Evolutionary conservation across 2,797 vertebrate genomes (phyloP).

Genomic region (Sebastes aleutianus): DNA sequence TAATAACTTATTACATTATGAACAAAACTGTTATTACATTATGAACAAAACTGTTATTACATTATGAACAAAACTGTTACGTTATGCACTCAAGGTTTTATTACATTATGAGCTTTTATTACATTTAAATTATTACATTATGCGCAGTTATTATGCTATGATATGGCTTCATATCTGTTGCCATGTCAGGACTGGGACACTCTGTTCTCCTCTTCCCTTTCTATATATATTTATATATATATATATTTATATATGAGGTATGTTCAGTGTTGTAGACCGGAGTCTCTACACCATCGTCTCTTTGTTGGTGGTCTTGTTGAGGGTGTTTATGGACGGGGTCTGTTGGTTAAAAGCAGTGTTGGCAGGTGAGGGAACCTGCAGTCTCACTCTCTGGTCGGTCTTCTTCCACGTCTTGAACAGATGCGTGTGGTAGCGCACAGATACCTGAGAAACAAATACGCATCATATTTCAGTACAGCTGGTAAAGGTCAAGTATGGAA

Average conservation of each 20-base stretch:
- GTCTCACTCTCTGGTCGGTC: constrained; percentile 68
- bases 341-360: constrained; percentile 14
- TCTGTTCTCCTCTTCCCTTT: background rate
- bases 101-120: too few species aligned
- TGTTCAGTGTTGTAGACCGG: background rate
- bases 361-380: constrained; percentile 52
- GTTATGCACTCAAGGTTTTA: too few species aligned
- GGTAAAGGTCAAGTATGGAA: background rate
- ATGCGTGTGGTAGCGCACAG: constrained; percentile 74
- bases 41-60: too few species aligned
- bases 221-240: too few species aligned
- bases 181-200: background rate
- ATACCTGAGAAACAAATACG: constrained; percentile 59
- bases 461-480: background rate
- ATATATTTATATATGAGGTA: background rate
- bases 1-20: too few species aligned
- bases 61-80: too few species aligned
- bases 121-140: too few species aligned
- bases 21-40: too few species aligned
- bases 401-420: constrained; percentile 71
- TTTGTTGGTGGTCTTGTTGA: constrained; percentile 63
- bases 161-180: too few species aligned
- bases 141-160: too few species aligned
- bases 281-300: constrained; percentile 69
- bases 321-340: constrained; percentile 5